phyloP scores from a whole-genome alignment of 2,797 vertebrate genomes.

The Anguilla anguilla region DNA sequence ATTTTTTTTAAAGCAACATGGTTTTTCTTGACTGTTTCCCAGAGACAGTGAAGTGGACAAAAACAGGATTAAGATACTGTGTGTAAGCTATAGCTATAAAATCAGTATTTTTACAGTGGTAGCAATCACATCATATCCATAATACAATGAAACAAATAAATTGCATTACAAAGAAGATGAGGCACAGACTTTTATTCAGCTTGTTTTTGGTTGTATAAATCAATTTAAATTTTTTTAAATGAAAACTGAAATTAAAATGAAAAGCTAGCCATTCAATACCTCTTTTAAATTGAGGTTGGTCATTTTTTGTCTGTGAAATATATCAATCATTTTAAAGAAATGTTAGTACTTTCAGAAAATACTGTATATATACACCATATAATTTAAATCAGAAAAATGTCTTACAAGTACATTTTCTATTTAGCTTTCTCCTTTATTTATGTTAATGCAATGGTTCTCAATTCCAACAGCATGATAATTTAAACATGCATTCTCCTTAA shows the following conservation, averaged over 20 bases:
- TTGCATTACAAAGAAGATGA: no score
- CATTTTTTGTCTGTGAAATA: not conserved
- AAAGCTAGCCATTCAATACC: not conserved
- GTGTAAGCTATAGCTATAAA: no score
- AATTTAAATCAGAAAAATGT: no score
- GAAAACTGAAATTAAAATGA: not conserved
- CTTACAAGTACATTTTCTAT: no score
- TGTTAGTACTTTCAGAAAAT: not conserved
- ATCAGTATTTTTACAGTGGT: no score
- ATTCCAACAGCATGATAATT: not conserved
- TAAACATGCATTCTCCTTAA: not conserved
- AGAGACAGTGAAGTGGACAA: no score
- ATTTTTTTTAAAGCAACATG: not conserved
- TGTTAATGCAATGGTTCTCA: not conserved
- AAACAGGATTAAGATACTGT: no score
- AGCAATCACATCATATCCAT: no score
- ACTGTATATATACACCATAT: no score
- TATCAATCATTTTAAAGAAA: not conserved
- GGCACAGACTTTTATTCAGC: not conserved
- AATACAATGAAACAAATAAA: no score
- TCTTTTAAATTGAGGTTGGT: not conserved
- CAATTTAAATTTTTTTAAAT: not conserved
- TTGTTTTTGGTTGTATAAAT: not conserved
- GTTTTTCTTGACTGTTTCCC: no score
- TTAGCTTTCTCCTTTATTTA: not conserved